Percentiles rank a stretch among this genome's conserved stretches.
Conservation (phyloP, 2,797 vertebrate genomes). For the Hapalemur alaotrensis region DNA sequence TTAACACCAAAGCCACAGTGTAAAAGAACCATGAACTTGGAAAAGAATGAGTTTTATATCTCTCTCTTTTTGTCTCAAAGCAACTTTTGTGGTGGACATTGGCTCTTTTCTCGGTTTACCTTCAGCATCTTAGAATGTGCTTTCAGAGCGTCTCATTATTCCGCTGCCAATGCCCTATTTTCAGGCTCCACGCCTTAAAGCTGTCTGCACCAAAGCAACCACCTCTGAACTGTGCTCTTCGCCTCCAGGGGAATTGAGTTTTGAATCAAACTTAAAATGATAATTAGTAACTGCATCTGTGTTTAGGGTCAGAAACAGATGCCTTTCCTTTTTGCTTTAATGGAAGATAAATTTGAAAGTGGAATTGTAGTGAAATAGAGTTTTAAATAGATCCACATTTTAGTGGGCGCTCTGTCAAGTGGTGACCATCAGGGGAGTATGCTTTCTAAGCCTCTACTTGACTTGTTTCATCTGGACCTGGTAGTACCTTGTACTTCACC, state of each 20-base stretch:
- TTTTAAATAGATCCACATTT: not conserved
- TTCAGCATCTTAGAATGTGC: not conserved
- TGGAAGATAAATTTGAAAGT: conserved; percentile 11
- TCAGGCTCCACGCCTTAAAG: not conserved
- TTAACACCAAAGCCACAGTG: not conserved
- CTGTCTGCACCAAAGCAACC: not conserved
- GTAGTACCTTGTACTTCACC: not conserved
- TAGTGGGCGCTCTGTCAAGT: not conserved
- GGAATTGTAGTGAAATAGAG: not conserved
- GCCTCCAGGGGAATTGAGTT: not conserved
- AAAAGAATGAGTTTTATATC: not conserved
- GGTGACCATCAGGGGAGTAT: not conserved
- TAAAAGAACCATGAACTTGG: not conserved
- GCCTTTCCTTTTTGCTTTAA: conserved; percentile 40
- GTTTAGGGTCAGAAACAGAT: conserved; percentile 50
- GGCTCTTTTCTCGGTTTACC: not conserved
- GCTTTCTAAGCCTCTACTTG: not conserved
- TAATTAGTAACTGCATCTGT: conserved; percentile 58
- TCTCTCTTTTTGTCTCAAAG: not conserved
- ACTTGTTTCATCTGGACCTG: not conserved
- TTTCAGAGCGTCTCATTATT: not conserved
- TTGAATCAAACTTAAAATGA: conserved; percentile 54
- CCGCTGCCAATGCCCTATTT: not conserved
- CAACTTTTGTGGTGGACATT: not conserved
- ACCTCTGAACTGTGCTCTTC: not conserved